These are phyloP conservation scores for Parazoanthus atlanticus DNA, from an alignment of 92 coral and sea anemone genomes.

Conservation along the genomic window DNA sequence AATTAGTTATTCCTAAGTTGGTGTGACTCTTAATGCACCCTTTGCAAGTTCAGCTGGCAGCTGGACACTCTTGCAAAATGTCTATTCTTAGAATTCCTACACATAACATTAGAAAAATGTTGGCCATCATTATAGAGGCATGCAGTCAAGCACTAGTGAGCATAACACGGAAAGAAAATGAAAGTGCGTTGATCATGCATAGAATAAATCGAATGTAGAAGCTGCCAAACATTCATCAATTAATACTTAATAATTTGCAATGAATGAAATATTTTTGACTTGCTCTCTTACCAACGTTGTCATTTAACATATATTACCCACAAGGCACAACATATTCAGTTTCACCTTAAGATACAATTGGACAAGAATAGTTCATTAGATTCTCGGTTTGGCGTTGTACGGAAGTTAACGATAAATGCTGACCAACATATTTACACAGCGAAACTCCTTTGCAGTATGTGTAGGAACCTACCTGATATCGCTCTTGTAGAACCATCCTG, in stretches of 20 bases:
- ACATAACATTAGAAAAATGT: background rate
- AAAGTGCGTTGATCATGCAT: background rate
- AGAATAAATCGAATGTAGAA: background rate
- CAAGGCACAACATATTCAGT: no score
- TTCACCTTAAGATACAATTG: no score
- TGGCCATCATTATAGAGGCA: background rate
- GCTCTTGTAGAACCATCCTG: background rate
- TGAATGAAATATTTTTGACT: background rate
- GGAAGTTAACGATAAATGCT: background rate
- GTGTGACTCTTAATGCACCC: no score
- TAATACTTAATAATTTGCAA: background rate
- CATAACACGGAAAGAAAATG: background rate
- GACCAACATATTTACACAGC: background rate
- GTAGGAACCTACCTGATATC: background rate
- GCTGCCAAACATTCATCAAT: background rate
- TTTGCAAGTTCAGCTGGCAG: no score
- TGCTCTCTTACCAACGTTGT: background rate
- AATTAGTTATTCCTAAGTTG: no score
- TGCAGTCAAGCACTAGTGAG: background rate
- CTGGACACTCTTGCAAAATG: no score
- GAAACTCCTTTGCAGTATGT: background rate
- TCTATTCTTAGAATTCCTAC: background rate
- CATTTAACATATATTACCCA: background rate
- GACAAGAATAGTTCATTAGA: no score
- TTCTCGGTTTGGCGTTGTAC: no score